phyloP scores from a whole-genome alignment of 2,113 vertebrate species.

The Rhipidura dahli region DNA sequence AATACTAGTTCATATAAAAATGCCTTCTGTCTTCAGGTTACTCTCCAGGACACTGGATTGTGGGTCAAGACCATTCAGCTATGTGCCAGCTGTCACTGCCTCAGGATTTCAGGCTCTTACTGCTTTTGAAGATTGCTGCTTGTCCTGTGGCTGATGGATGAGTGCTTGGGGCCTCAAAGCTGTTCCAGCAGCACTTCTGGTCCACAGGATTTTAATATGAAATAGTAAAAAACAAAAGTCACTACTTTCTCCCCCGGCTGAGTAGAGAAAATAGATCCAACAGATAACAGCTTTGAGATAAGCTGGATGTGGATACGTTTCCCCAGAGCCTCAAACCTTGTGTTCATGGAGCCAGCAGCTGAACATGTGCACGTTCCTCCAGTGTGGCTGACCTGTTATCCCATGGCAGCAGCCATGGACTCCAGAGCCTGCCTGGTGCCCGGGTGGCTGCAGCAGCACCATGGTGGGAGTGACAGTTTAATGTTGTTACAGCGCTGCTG shows the following conservation, averaged over 20 bases:
- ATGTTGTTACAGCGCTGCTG: not conserved
- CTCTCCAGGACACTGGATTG: not conserved
- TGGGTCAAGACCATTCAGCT: not conserved
- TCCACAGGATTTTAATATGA: not conserved
- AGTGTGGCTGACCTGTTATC: rapidly evolving
- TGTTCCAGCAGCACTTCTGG: not conserved
- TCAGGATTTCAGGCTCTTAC: not conserved
- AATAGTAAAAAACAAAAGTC: not conserved
- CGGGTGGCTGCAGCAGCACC: not conserved
- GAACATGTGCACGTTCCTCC: rapidly evolving
- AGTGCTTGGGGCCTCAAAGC: not conserved
- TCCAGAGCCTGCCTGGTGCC: not conserved
- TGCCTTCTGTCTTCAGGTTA: not conserved
- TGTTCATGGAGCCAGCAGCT: not conserved
- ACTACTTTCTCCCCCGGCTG: not conserved
- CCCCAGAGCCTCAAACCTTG: not conserved
- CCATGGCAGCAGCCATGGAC: not conserved
- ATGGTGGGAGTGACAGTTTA: not conserved
- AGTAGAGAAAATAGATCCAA: not conserved
- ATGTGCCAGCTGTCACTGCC: not conserved
- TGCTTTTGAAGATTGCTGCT: not conserved
- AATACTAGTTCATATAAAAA: not conserved
- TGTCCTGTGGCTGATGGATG: not conserved
- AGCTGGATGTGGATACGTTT: not conserved
- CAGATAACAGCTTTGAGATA: not conserved